Evolutionary conservation across 1,140 invertebrate species (phyloP), one percentile per base, ranked within the genome.

Genomic region (Cotesia glomerata): DNA sequence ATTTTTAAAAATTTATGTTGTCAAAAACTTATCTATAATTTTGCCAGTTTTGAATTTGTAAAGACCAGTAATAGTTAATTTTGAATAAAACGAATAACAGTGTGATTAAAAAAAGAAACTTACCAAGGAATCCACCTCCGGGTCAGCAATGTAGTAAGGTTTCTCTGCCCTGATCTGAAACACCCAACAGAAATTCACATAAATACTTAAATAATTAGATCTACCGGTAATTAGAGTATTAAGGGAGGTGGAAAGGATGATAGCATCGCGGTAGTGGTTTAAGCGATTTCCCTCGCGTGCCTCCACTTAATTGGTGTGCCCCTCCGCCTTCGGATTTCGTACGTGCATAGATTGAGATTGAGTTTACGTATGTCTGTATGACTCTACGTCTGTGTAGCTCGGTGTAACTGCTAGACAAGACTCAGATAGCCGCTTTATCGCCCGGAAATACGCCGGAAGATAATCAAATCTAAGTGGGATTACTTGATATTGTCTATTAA

Each of bases 71-170:
- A 26, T 26, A 2, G 26, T 26, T 26, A 26, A 26, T 26, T 26
- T 26, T 0, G 2, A 26, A 26, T 26, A 26, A 26, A 26, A 26
- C 26, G 26, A 26, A 2, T 2, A 26, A 2, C 26, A 26, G 26
- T 26, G 3, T 62, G 3, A 65, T 39, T 39, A 18, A 65, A 11
- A 49, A 26, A 51, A 54, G 13, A 8, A 26, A 67, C 95, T 97
- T 91, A 98, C 96, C 91, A 98, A 91, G 90, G 95, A 97, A 90
- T 98, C 97, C 88, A 98, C 94, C 93, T 98, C 97, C 83, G 95
- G 95, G 90, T 98, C 96, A 84, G 97, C 96, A 90, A 96, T 95
- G 89, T 98, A 98, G 91, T 97, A 98, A 83, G 96, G 96, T 91
- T 97, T 97, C 90, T 98, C 95, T 92, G 96, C 94, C 89, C 95